These are phyloP conservation scores for Bucco capensis DNA, from an alignment of 2,113 vertebrate genomes.

Conservation along the genomic window DNA sequence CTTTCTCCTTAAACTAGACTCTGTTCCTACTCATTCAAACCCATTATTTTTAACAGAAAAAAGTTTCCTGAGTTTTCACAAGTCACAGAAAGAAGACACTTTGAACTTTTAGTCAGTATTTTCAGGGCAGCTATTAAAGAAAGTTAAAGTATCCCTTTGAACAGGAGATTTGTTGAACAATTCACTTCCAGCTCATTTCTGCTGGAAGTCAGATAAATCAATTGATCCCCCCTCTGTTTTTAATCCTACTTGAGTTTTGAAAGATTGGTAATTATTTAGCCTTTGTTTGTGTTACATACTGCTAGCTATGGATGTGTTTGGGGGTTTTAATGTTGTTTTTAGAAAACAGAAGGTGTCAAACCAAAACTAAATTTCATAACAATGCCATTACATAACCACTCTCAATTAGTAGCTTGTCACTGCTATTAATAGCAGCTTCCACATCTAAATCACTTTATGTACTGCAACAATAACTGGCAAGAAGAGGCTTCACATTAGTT, in stretches of 20 bases:
- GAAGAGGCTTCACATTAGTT: constrained; percentile 2
- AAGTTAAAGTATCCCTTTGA: neutral
- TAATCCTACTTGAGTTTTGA: neutral
- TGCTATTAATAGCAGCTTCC: constrained; percentile 62
- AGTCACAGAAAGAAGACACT: neutral
- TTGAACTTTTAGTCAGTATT: neutral
- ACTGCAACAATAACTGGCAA: neutral
- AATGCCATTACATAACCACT: constrained; percentile 53
- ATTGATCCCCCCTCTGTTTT: neutral
- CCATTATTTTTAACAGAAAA: neutral
- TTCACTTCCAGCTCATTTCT: neutral
- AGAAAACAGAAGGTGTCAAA: constrained; percentile 59
- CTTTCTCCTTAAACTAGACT: neutral
- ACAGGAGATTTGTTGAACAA: neutral
- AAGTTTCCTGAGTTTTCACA: neutral
- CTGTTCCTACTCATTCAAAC: neutral
- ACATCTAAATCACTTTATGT: neutral
- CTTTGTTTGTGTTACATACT: neutral
- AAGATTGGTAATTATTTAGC: neutral
- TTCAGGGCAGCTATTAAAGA: neutral
- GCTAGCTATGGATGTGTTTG: neutral
- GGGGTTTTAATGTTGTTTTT: neutral
- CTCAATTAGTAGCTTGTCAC: constrained; percentile 59
- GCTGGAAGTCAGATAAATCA: neutral
- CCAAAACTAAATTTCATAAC: constrained; percentile 42